Evolutionary conservation across 2,113 vertebrate genomes (phyloP).

Genomic region (Globicephala melas): DNA sequence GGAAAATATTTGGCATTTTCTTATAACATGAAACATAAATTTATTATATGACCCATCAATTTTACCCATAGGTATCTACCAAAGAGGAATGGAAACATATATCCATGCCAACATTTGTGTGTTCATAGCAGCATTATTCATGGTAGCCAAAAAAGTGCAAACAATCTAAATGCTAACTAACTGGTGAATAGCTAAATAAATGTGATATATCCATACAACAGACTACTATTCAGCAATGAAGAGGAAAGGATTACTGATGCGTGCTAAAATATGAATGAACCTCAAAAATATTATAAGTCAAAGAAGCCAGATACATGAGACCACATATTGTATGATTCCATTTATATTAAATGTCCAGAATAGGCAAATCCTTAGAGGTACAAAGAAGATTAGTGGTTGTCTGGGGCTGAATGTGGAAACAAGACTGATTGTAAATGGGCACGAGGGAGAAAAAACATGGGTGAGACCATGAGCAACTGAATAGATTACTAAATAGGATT

Average conservation of each 20-base stretch:
- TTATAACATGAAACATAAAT: slow-evolving; percentile 25
- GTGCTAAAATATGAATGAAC: neutral
- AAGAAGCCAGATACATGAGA: neutral
- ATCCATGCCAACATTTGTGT: neutral
- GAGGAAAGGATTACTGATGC: neutral
- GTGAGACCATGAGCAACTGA: neutral
- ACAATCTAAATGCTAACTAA: neutral
- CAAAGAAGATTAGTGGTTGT: neutral
- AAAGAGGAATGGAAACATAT: neutral
- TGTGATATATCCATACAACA: neutral
- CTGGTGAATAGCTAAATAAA: neutral
- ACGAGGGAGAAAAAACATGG: neutral
- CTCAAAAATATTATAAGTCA: neutral
- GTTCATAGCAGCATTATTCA: neutral
- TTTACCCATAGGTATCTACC: neutral
- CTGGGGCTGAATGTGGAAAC: neutral
- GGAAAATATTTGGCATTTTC: slow-evolving; percentile 24
- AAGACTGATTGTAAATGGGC: neutral
- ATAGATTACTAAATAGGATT: neutral
- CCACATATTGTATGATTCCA: neutral
- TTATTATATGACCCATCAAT: neutral
- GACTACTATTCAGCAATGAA: slow-evolving; percentile 2
- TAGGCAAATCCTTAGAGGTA: neutral
- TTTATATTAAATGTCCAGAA: neutral
- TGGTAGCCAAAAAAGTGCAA: neutral